phyloP scores from a whole-genome alignment of 2,888 invertebrate genomes.

The Pemphredon lugubris region DNA sequence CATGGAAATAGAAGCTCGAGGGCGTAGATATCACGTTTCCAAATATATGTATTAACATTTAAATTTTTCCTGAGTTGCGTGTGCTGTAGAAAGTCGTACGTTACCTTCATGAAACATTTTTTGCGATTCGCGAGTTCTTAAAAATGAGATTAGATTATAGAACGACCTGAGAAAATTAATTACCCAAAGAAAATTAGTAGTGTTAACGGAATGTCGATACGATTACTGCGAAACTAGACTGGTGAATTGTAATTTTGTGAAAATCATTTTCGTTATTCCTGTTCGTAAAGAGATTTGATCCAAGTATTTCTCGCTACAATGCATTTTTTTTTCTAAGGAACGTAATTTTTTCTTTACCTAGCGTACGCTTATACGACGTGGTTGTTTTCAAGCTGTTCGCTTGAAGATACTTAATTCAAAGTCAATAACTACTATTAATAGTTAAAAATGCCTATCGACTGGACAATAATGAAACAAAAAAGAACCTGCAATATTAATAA shows the following conservation, averaged over 20 bases:
- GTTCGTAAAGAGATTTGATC: neutral
- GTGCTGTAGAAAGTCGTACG: too few species aligned
- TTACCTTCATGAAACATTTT: too few species aligned
- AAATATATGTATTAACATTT: too few species aligned
- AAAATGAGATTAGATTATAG: too few species aligned
- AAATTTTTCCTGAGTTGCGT: too few species aligned
- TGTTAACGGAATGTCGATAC: too few species aligned
- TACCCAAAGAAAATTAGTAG: slow-evolving; percentile 6
- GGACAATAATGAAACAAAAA: slow-evolving; percentile 5
- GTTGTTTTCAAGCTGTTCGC: neutral
- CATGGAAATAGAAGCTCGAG: too few species aligned
- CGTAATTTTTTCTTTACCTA: neutral
- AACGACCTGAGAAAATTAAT: too few species aligned
- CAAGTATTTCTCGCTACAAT: neutral
- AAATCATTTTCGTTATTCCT: neutral
- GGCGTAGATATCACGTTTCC: too few species aligned
- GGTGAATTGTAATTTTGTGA: too few species aligned
- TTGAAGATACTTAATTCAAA: neutral
- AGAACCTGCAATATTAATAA: slow-evolving; percentile 1
- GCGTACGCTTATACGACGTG: neutral
- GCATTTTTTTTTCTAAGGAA: slow-evolving; percentile 8
- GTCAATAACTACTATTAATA: neutral
- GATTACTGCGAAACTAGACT: too few species aligned
- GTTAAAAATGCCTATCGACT: slow-evolving; percentile 16
- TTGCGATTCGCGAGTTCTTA: too few species aligned